Evolutionary conservation across 2,797 vertebrate species (phyloP), one percentile per base, ranked within the genome.

Genomic region (Fistularia tabacaria): DNA sequence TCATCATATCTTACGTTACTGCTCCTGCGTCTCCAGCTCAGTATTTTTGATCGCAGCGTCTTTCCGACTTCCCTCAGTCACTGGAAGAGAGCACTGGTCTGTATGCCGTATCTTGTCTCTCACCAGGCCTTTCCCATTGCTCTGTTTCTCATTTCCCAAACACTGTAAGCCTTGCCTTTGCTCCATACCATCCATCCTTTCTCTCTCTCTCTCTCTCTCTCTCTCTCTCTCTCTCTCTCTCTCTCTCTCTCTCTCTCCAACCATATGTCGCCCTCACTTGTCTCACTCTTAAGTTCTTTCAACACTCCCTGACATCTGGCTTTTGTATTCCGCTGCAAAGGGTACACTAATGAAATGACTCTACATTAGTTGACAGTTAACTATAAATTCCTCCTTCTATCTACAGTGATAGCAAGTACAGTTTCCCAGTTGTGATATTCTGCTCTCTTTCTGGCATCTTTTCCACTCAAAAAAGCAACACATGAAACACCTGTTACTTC

Each of bases 51-150:
- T 80, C 52, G 12, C 12, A 14, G 63, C 48, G 63, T 79, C 73
- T 76, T 83, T 74, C 11, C 62, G 68, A 83, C 74, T 77, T 68
- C 37, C 57, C 46, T 69, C 63, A 80, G 52, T 72, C 49, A 1
- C 59, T 14, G 42, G 15, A 58, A 63, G 59, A 6, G 48, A 62
- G 57, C 46, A 67, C 14, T 10, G 63, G 57, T 71, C 73, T 40
- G 47, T 43, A 65, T 74, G 2, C 25, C 25, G 25, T 25, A 25
- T 25, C 25, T 25, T 25, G 25, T 66, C 38, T 43, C 62, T 71
- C 49, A 9, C 54, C 3, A 9, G 65, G 51, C 55, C 13, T 38
- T 42, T 0, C 46, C 51, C 14, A 38, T 41, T 44, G 60, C 62
- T 62, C 54, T 15, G 10, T 36, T 51, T 55, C 55, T 50, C 52